Conservation (phyloP, 2,888 invertebrate species). For the Scaptomyza flava region DNA sequence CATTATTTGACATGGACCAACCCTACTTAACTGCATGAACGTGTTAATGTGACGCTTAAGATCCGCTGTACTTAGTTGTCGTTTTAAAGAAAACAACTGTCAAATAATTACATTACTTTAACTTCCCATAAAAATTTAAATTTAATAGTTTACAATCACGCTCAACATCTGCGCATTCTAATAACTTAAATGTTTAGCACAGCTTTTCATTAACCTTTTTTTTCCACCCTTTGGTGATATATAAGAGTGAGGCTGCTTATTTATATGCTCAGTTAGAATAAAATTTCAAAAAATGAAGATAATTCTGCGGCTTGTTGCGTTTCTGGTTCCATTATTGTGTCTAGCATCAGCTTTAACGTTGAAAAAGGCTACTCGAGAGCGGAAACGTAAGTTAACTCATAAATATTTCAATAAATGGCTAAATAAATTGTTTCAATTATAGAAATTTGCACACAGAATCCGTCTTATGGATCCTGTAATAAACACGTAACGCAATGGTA, state of each 20-base stretch:
- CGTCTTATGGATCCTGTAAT: background rate
- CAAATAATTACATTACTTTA: too few relatives aligned
- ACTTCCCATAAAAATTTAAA: background rate
- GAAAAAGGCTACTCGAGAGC: background rate
- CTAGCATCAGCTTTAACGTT: slow-evolving; percentile 2
- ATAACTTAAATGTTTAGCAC: slow-evolving; percentile 1
- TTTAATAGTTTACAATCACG: background rate
- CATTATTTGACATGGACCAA: too few relatives aligned
- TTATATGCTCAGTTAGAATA: background rate
- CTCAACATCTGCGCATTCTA: background rate
- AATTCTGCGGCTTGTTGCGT: background rate
- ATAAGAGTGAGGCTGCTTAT: background rate
- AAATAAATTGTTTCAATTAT: background rate
- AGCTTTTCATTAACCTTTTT: slow-evolving; percentile 15
- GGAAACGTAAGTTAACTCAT: slow-evolving; percentile 22
- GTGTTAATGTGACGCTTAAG: too few relatives aligned
- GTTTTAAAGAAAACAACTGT: too few relatives aligned
- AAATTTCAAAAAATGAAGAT: background rate
- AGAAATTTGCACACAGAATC: slow-evolving; percentile 20
- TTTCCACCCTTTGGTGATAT: background rate
- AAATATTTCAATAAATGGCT: background rate
- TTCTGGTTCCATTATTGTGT: background rate
- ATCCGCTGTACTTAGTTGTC: too few relatives aligned
- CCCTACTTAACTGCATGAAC: too few relatives aligned
- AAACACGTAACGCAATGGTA: background rate